Conservation (phyloP, 2,113 vertebrate genomes). For the Ophiodon elongatus region DNA sequence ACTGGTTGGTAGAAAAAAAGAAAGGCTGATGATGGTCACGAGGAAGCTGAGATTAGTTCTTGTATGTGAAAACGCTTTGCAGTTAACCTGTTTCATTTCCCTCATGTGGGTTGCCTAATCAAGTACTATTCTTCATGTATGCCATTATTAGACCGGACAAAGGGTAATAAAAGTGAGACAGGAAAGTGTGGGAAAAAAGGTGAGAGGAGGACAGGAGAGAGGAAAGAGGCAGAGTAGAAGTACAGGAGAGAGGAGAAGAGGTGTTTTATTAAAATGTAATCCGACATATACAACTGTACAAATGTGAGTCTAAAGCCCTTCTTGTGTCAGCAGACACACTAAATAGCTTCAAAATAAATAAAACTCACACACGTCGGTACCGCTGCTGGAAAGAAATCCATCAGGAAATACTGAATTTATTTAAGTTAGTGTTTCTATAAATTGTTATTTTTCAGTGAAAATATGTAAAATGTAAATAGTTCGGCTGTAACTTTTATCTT, state of each 20-base stretch:
- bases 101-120: too few species aligned
- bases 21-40: too few species aligned
- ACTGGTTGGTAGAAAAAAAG: neutral
- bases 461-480: neutral
- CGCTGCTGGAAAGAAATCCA: too few species aligned
- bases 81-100: too few species aligned
- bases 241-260: neutral
- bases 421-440: neutral
- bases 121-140: neutral
- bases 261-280: neutral
- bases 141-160: neutral
- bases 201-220: neutral
- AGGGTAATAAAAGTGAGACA: neutral
- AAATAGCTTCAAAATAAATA: too few species aligned
- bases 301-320: too few species aligned
- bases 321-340: too few species aligned
- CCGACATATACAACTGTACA: neutral
- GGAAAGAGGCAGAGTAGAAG: neutral
- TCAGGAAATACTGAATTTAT: too few species aligned
- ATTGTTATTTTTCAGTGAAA: neutral
- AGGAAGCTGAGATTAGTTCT: too few species aligned
- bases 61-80: too few species aligned
- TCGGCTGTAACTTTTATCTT: neutral
- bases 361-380: too few species aligned
- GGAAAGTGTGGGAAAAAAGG: neutral